phyloP scores from a whole-genome alignment of 2,113 vertebrate genomes.

The Motacilla alba region DNA sequence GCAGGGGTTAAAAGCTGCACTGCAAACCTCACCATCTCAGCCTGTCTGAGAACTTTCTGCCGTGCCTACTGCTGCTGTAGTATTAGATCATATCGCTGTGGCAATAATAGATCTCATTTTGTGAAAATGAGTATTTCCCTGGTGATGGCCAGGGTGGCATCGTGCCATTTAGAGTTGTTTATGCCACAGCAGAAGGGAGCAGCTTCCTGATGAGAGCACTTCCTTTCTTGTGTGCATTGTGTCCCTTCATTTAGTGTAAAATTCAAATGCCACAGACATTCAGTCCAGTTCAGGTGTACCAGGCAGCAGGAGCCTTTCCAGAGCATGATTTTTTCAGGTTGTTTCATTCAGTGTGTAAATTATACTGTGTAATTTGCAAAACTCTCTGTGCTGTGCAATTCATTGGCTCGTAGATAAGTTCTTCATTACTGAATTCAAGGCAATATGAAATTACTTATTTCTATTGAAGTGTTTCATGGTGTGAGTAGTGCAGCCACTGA shows the following conservation, averaged over 20 bases:
- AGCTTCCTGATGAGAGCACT: slow-evolving; percentile 9
- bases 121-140: not conserved
- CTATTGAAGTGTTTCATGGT: not conserved
- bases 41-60: not conserved
- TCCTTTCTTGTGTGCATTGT: not conserved
- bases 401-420: slow-evolving; percentile 33
- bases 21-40: not conserved
- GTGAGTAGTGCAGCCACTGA: not conserved
- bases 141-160: not conserved
- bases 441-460: slow-evolving; percentile 13
- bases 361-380: not conserved
- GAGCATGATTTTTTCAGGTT: not conserved
- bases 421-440: not conserved
- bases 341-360: not conserved
- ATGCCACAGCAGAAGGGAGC: not conserved
- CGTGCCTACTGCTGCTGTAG: not conserved
- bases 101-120: not conserved
- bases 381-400: not conserved
- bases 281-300: not conserved
- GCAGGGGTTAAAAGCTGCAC: not conserved
- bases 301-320: not conserved
- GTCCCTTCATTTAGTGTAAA: not conserved
- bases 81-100: not conserved
- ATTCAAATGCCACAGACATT: not conserved
- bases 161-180: not conserved